Percentiles rank a stretch among this genome's conserved stretches.
phyloP scores from a whole-genome alignment of 2,888 invertebrate genomes.

The Pristionchus entomophagus region DNA sequence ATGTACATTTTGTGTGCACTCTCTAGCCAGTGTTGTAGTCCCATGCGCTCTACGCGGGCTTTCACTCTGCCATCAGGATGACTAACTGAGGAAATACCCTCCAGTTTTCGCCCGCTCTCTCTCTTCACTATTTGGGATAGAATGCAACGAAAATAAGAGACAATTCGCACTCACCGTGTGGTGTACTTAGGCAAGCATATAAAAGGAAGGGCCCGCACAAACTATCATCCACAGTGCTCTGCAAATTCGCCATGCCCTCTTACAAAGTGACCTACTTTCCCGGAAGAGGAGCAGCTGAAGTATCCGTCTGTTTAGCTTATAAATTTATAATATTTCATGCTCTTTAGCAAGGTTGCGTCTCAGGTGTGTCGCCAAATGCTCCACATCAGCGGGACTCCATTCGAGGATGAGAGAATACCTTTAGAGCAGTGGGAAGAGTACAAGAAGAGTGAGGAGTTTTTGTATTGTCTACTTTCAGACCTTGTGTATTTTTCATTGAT shows the following conservation, averaged over 20 bases:
- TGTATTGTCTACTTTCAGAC: no score
- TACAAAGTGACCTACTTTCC: constrained; percentile 1
- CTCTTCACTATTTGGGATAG: background rate
- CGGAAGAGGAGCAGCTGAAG: background rate
- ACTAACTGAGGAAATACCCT: background rate
- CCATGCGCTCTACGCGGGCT: background rate
- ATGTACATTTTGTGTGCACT: background rate
- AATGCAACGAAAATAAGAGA: background rate
- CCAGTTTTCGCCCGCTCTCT: background rate
- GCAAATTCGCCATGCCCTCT: background rate
- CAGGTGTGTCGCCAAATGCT: background rate
- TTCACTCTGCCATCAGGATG: background rate
- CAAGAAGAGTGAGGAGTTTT: background rate
- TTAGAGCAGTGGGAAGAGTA: background rate
- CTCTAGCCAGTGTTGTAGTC: background rate
- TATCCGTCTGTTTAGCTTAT: background rate
- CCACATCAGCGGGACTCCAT: background rate
- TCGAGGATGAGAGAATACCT: background rate
- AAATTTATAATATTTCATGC: background rate
- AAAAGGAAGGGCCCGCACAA: background rate
- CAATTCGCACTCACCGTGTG: background rate
- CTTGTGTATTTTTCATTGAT: no score
- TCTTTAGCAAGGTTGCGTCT: no score
- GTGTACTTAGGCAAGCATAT: background rate
- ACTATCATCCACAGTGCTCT: background rate